These are phyloP conservation scores for Riparia riparia DNA, from an alignment of 2,113 vertebrate species.

Conservation along the genomic window DNA sequence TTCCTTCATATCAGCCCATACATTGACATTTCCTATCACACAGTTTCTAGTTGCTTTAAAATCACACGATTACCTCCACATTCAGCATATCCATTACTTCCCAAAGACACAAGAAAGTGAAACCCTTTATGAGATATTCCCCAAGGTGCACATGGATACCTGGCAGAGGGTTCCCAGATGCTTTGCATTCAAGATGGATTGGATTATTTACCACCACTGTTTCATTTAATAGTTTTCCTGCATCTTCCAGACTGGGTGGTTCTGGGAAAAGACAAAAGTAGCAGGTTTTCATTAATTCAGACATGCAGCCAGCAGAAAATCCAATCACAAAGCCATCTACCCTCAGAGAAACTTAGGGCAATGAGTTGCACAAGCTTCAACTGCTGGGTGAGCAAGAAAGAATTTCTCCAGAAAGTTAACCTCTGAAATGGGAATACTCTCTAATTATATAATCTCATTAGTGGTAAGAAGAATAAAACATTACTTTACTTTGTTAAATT, in stretches of 20 bases:
- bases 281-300: not conserved
- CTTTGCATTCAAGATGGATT: conserved; percentile 88
- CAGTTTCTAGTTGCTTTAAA: not conserved
- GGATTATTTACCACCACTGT: conserved; percentile 87
- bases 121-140: not conserved
- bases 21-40: not conserved
- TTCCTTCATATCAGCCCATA: not conserved
- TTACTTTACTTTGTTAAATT: not conserved
- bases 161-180: conserved; percentile 87
- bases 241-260: conserved; percentile 85
- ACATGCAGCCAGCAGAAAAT: not conserved
- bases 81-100: not conserved
- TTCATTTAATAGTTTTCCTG: conserved; percentile 86
- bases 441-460: not conserved
- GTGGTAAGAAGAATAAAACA: not conserved
- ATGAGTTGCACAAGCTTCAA: not conserved
- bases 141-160: conserved; percentile 62
- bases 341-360: not conserved
- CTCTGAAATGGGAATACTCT: not conserved
- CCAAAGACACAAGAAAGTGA: not conserved
- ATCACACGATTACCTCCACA: not conserved
- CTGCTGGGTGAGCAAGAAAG: not conserved
- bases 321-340: not conserved
- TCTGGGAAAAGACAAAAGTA: conserved; percentile 76
- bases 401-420: not conserved